Evolutionary conservation across 2,888 invertebrate species (phyloP), one percentile per base, ranked within the genome.

Genomic region (Stramonita haemastoma): DNA sequence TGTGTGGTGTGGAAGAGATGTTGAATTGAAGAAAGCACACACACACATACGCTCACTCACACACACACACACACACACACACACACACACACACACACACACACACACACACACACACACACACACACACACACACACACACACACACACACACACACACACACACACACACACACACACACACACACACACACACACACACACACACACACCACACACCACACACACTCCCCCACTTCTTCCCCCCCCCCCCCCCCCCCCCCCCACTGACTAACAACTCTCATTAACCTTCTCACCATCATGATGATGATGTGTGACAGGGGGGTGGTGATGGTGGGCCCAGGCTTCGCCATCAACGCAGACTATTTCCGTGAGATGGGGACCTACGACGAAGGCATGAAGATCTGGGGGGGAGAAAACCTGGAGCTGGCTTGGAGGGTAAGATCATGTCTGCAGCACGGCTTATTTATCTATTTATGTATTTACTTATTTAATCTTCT

Each of bases 341-440:
- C 94, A 15, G 95, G 93, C 5, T 94, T 94, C 91, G 94, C 93
- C 0, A 91, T 94, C 0, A 91, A 94, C 89, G 91, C 92, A 66
- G 90, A 93, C 29, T 95, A 93, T 79, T 95, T 94, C 89, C 93
- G 91, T 77, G 92, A 93, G 83, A 93, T 95, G 26, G 95, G 95
- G n/a, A 92, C 92, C 6, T 94, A 94, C 91, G 95, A 95, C 87
- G 90, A 89, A 13, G 93, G 92, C 34, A 94, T 95, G 94, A 92
- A 92, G 83, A 94, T 94, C 29, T 95, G 94, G 94, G 95, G 95
- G 4, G 95, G 95, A 46, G 95, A 95, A 90, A 95, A 95, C 89
- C 92, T 95, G 26, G 95, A 95, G 87, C 91, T 95, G 32, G 93
- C 94, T n/a, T 94, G 94, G 93, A 92, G 94, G 91, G 94, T 94